phyloP scores from a whole-genome alignment of 1,140 invertebrate species.

The Euura saliciscinereae region DNA sequence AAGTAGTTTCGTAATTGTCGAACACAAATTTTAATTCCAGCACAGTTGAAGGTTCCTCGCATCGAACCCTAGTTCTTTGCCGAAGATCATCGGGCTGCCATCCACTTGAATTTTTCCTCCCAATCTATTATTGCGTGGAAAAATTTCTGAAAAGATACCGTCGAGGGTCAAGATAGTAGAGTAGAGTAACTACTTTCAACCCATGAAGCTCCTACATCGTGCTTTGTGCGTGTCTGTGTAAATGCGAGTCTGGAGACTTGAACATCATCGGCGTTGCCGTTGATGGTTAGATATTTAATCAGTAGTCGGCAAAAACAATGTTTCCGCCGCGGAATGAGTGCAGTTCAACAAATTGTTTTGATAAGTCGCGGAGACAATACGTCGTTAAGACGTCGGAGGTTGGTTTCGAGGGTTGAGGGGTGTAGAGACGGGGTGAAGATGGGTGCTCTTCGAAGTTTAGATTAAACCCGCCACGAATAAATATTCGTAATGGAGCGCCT shows the following conservation, averaged over 20 bases:
- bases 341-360: conserved; percentile 57
- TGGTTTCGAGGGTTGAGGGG: conserved; percentile 19
- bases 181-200: not conserved
- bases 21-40: too few relatives aligned
- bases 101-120: too few relatives aligned
- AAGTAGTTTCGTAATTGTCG: too few relatives aligned
- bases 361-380: conserved; percentile 59
- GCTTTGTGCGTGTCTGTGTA: not conserved
- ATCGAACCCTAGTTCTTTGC: too few relatives aligned
- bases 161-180: too few relatives aligned
- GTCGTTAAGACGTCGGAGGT: conserved; percentile 53
- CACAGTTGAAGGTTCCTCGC: too few relatives aligned
- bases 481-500: conserved; percentile 62
- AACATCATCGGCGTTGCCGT: not conserved
- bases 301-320: conserved; percentile 35
- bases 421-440: conserved; percentile 23
- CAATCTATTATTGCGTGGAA: too few relatives aligned
- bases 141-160: too few relatives aligned
- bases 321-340: conserved; percentile 21
- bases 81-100: too few relatives aligned
- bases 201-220: not conserved
- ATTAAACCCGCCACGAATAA: conserved; percentile 61
- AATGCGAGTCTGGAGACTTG: too few relatives aligned
- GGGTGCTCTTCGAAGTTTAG: conserved; percentile 57
- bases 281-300: conserved; percentile 35